phyloP scores from a whole-genome alignment of 2,113 vertebrate species.

The Nothobranchius kuhntae region DNA sequence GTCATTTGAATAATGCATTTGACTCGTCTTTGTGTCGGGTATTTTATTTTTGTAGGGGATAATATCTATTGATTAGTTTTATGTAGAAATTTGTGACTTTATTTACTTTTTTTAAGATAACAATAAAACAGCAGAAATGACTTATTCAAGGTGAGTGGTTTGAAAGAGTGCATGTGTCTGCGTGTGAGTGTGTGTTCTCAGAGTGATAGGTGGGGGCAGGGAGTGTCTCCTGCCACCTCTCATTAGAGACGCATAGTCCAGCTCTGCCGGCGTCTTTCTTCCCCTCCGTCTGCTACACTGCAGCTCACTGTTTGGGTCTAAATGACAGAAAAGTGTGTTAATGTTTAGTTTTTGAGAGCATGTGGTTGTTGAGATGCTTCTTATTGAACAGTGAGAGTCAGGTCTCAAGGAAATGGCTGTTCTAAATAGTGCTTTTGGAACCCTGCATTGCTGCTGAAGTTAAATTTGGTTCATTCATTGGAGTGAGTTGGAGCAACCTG shows the following conservation, averaged over 20 bases:
- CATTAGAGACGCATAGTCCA: conserved; percentile 73
- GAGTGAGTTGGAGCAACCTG: conserved; percentile 47
- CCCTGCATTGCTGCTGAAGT: conserved; percentile 63
- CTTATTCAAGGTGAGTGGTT: conserved; percentile 42
- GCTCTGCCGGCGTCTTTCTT: conserved; percentile 44
- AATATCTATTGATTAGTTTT: conserved; percentile 17
- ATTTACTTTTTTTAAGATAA: conserved; percentile 10
- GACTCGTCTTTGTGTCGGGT: conserved; percentile 38
- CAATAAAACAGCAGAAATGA: conserved; percentile 25
- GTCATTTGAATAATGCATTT: conserved; percentile 72
- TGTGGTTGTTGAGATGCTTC: conserved; percentile 25
- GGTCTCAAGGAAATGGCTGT: conserved; percentile 48
- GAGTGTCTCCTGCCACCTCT: conserved; percentile 74
- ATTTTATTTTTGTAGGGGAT: conserved; percentile 52
- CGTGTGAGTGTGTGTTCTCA: conserved; percentile 12
- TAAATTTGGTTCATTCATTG: conserved; percentile 60
- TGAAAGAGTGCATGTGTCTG: conserved; percentile 35
- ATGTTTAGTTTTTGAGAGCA: conserved; percentile 33
- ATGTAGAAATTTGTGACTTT: too few species aligned
- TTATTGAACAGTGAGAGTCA: conserved; percentile 50
- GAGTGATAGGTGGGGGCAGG: conserved; percentile 57
- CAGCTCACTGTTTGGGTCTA: conserved; percentile 30
- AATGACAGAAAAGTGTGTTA: conserved; percentile 31
- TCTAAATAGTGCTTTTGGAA: conserved; percentile 61
- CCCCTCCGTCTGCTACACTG: conserved; percentile 39